These are phyloP conservation scores for Brachyhypopomus gauderio DNA, from an alignment of 2,113 vertebrate species.

Conservation along the genomic window DNA sequence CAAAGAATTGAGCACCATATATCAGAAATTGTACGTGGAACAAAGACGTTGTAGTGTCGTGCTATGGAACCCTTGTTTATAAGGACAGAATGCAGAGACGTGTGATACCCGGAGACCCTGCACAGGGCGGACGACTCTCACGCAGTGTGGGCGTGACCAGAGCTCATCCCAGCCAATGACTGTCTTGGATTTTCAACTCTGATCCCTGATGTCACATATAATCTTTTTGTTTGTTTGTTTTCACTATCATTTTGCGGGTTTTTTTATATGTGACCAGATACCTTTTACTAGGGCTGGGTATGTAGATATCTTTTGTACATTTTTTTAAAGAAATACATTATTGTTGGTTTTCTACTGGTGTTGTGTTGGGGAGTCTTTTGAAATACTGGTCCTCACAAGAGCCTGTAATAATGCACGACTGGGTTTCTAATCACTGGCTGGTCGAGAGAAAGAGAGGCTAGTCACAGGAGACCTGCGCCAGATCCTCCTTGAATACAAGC, in stretches of 20 bases:
- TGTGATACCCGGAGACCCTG: background rate
- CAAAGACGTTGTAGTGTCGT: background rate
- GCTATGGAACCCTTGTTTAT: background rate
- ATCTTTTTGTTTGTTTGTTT: slow-evolving; percentile 21
- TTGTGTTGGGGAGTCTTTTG: slow-evolving; percentile 51
- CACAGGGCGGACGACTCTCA: too few species aligned
- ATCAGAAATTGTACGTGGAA: background rate
- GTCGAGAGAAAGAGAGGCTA: background rate
- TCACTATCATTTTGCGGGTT: background rate
- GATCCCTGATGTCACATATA: slow-evolving; percentile 36
- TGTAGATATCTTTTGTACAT: slow-evolving; percentile 98
- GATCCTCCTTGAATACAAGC: slow-evolving; percentile 31
- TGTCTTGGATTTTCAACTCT: slow-evolving; percentile 23
- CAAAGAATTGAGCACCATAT: background rate
- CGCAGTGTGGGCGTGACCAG: too few species aligned
- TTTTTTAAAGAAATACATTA: slow-evolving; percentile 78
- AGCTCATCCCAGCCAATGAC: background rate
- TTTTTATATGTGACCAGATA: slow-evolving; percentile 59
- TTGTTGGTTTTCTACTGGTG: slow-evolving; percentile 73
- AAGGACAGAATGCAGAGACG: background rate
- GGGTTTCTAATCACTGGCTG: background rate
- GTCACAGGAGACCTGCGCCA: background rate
- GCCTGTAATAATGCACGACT: slow-evolving; percentile 1
- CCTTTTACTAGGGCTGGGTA: slow-evolving; percentile 64
- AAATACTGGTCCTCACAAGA: background rate